A percentile compares a stretch with the other conserved stretches of the same genome.
phyloP scores from a whole-genome alignment of 2,797 vertebrate genomes.

The Luscinia luscinia region DNA sequence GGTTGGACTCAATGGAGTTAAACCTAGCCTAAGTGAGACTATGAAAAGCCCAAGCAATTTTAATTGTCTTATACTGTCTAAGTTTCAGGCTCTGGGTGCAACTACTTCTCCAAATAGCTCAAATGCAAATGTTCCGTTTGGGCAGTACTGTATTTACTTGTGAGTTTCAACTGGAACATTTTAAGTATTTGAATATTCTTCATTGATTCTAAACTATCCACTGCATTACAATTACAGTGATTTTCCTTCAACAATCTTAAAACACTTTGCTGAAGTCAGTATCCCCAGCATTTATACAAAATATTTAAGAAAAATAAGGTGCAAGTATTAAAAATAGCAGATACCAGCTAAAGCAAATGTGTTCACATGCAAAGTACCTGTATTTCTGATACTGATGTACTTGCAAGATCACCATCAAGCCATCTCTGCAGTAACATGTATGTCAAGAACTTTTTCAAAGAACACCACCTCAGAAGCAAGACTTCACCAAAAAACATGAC shows the following conservation, averaged over 20 bases:
- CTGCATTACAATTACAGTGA: not conserved
- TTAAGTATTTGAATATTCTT: not conserved
- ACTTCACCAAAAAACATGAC: not conserved
- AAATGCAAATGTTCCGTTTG: not conserved
- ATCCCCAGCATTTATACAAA: not conserved
- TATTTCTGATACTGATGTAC: not conserved
- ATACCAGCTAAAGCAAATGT: not conserved
- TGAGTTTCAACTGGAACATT: not conserved
- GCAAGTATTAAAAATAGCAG: not conserved
- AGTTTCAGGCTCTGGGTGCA: not conserved
- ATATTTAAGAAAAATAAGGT: not conserved
- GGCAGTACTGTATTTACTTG: not conserved
- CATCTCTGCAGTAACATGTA: not conserved
- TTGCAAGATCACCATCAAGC: not conserved
- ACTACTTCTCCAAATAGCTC: not conserved
- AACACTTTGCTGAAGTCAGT: not conserved
- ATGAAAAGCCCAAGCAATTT: not conserved
- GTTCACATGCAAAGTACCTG: not conserved
- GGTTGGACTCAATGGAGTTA: not conserved
- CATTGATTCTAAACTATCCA: not conserved
- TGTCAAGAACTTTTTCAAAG: not conserved
- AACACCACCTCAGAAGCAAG: not conserved
- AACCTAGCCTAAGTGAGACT: not conserved
- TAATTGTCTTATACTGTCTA: not conserved
- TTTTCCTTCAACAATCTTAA: not conserved